These are phyloP conservation scores for Podocnemis expansa DNA, from an alignment of 2,113 vertebrate species.

Conservation along the genomic window DNA sequence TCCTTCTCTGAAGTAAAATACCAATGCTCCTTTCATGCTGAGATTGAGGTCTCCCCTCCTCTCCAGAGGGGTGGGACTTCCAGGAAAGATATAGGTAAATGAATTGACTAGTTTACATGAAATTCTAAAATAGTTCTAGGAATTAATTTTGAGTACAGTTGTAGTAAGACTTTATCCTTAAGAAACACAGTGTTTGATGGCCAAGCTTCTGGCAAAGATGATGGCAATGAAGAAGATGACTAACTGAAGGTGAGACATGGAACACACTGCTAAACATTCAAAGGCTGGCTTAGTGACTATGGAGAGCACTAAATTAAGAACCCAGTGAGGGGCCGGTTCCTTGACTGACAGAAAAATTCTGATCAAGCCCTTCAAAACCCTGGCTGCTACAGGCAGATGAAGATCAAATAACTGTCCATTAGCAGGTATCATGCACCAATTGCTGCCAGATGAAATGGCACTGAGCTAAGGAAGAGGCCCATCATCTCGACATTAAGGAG, in stretches of 20 bases:
- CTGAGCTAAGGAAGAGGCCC: not conserved
- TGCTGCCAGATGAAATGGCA: not conserved
- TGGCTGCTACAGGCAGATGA: not conserved
- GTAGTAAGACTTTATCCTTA: not conserved
- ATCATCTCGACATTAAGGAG: not conserved
- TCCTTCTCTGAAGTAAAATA: not conserved
- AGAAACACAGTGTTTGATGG: not conserved
- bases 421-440: not conserved
- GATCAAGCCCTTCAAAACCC: not conserved
- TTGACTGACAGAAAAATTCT: not conserved
- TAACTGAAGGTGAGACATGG: not conserved
- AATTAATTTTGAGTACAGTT: not conserved
- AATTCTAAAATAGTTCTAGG: not conserved
- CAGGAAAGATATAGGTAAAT: not conserved
- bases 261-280: not conserved
- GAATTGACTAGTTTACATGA: not conserved
- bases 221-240: not conserved
- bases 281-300: not conserved
- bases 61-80: not conserved
- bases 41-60: not conserved
- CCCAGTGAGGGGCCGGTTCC: not conserved
- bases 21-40: not conserved
- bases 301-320: not conserved
- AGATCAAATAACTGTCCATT: not conserved
- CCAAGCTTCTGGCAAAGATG: not conserved